Evolutionary conservation across 1,140 invertebrate genomes (phyloP), one percentile per base, ranked within the genome.

Genomic region (Drosophila tsacasi): DNA sequence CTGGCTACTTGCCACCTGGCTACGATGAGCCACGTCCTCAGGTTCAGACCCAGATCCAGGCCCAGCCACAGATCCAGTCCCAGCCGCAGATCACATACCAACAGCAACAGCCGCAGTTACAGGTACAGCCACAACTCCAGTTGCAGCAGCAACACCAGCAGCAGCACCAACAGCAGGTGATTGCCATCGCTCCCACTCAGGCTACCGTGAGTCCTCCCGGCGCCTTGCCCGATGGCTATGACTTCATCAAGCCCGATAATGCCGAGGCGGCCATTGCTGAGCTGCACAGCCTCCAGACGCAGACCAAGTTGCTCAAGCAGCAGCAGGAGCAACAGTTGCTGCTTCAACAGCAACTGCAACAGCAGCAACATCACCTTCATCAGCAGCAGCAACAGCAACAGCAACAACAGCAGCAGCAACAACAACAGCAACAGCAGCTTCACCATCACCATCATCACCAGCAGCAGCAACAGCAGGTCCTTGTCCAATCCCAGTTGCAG

Each of bases 241-340:
- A 91, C 32, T 91, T 91, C 35, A 73, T 25, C 25, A 91, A 91
- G 27, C 89, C 89, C 6, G 89, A 90, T 2, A 90, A 87, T 44
- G 55, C 76, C 15, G 90, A 91, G 68, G 89, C 81, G n/a, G 89
- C 89, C 21, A 91, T 91, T 66, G 89, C 89, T 9, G 89, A 91
- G 65, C 68, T 91, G n/a, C 89, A 91, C 55, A 91, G 82, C 27
- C 67, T 90, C 54, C 84, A 87, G 54, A 81, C 80, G 10, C 81
- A 87, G 63, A 87, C 80, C 17, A 78, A 83, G 15, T 40, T 90
- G 58, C 74, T 89, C 1, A 85, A 89, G 40, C 78, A 90, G 54
- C 84, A 85, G 59, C 82, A 85, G 27, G 78, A 84, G 25, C 62
- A 63, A 35, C 65, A 71, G 17, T 66, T 66, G 30, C 54, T 49